Evolutionary conservation across 2,888 invertebrate species (phyloP).

Genomic region (Caenorhabditis doughertyi): DNA sequence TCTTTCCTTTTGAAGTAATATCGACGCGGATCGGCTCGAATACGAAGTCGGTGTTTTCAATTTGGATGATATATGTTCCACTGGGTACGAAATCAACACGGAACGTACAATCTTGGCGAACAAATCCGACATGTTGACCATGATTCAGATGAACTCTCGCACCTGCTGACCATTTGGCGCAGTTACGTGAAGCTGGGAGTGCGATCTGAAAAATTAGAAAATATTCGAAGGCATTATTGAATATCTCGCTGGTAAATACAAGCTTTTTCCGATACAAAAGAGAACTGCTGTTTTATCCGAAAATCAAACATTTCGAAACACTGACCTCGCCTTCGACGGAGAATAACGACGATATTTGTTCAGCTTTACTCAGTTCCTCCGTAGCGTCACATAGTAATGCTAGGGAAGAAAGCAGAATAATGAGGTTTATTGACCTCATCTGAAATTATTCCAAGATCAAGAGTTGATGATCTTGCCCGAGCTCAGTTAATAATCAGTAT

Average conservation of each 20-base stretch:
- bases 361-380: slow-evolving; percentile 27
- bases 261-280: too few species aligned
- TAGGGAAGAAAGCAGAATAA: slow-evolving; percentile 7
- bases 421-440: slow-evolving; percentile 1
- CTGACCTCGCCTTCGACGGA: slow-evolving; percentile 63
- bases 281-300: not conserved
- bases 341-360: slow-evolving; percentile 43
- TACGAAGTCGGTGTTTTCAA: slow-evolving; percentile 91
- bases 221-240: too few species aligned
- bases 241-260: too few species aligned
- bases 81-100: slow-evolving; percentile 90
- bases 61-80: slow-evolving; percentile 93
- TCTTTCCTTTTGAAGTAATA: slow-evolving; percentile 97
- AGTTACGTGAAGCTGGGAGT: slow-evolving; percentile 64
- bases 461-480: too few species aligned
- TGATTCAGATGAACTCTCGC: slow-evolving; percentile 80
- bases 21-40: slow-evolving; percentile 97
- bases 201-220: slow-evolving; percentile 69
- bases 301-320: slow-evolving; percentile 12
- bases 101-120: slow-evolving; percentile 93
- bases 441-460: not conserved
- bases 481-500: too few species aligned
- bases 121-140: slow-evolving; percentile 77
- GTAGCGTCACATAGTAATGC: slow-evolving; percentile 6
- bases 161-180: slow-evolving; percentile 75